Conservation (phyloP, 2,113 vertebrate genomes). For the Orthonyx spaldingii region DNA sequence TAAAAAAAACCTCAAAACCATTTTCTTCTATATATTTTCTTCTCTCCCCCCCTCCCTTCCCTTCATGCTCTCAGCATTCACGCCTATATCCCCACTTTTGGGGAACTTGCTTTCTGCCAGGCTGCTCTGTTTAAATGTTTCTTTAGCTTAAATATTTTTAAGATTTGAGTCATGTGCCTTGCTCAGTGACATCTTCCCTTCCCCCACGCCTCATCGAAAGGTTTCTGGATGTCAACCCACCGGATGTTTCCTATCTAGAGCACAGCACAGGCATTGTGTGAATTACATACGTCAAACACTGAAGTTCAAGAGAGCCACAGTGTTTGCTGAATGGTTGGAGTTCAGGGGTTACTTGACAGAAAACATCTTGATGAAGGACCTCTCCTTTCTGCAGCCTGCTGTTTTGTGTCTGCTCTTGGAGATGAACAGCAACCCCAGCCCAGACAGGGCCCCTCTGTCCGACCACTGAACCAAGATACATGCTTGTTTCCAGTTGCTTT, state of each 20-base stretch:
- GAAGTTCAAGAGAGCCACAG: not conserved
- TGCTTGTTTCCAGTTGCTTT: conserved; percentile 36
- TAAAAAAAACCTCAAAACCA: no score
- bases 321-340: not conserved
- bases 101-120: not conserved
- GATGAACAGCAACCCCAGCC: not conserved
- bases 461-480: not conserved
- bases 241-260: not conserved
- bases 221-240: not conserved
- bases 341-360: conserved; percentile 16
- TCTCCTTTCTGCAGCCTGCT: conserved; percentile 23
- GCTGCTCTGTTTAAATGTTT: not conserved
- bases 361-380: not conserved
- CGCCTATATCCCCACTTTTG: not conserved
- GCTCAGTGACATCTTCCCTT: not conserved
- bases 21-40: not conserved
- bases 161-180: not conserved
- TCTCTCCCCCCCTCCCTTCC: not conserved
- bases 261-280: conserved; percentile 11
- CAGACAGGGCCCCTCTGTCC: conserved; percentile 38
- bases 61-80: not conserved
- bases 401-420: not conserved
- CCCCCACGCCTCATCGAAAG: not conserved
- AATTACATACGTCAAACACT: not conserved
- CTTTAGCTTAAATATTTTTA: not conserved